Percentiles rank a stretch among this genome's conserved stretches.
These are phyloP conservation scores for Pangasius larnaudii DNA, from an alignment of 2,797 vertebrate genomes.

Conservation along the genomic window DNA sequence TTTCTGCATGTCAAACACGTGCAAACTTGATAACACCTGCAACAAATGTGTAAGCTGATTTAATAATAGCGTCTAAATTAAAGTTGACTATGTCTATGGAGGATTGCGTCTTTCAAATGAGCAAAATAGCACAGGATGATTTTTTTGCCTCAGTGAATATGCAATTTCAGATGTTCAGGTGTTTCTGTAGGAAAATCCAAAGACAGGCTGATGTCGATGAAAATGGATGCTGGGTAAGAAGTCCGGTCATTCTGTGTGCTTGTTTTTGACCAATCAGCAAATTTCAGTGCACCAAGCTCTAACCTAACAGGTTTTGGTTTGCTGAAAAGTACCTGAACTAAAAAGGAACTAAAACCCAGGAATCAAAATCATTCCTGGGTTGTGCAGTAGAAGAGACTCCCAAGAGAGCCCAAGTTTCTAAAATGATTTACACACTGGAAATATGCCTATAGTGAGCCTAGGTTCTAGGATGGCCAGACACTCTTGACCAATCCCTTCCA, in stretches of 20 bases:
- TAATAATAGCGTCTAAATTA: not conserved
- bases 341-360: not conserved
- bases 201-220: not conserved
- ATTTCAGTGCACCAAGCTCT: not conserved
- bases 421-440: not conserved
- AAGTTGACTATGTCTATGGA: not conserved
- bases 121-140: not conserved
- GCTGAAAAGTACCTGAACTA: not conserved
- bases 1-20: not conserved
- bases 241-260: not conserved
- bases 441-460: not conserved
- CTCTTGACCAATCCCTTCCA: not conserved
- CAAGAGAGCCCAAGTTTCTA: not conserved
- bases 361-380: not conserved
- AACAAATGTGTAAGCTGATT: not conserved
- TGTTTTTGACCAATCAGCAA: slow-evolving; percentile 4
- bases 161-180: too few species aligned
- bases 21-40: not conserved
- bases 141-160: not conserved
- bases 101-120: not conserved
- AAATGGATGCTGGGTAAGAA: not conserved
- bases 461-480: not conserved
- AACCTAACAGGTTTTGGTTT: not conserved
- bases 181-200: not conserved
- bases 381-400: not conserved